Evolutionary conservation across 2,113 vertebrate species (phyloP).

Genomic region (Callionymus lyra): DNA sequence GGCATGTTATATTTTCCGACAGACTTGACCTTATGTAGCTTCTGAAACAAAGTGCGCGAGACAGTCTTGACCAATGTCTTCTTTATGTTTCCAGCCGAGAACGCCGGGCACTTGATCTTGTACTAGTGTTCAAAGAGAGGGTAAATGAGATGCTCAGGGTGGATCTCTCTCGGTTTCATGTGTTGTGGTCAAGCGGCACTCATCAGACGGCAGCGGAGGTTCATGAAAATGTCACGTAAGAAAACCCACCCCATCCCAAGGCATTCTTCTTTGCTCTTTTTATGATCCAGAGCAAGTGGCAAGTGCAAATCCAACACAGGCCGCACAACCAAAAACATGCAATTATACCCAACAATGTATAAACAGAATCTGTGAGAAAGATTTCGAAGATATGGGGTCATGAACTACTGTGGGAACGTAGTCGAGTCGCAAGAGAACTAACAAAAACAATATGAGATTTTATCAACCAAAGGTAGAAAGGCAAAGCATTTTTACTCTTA

Average conservation of each 20-base stretch:
- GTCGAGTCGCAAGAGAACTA: conserved; percentile 6
- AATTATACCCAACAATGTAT: conserved; percentile 44
- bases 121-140: conserved; percentile 6
- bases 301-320: conserved; percentile 48
- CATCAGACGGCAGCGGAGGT: conserved; percentile 33
- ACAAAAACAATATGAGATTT: too few species aligned
- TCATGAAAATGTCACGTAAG: conserved; percentile 29
- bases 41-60: too few species aligned
- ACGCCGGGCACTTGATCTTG: too few species aligned
- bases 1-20: too few species aligned
- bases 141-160: conserved; percentile 42
- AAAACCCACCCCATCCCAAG: conserved; percentile 24
- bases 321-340: conserved; percentile 30
- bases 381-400: conserved; percentile 21
- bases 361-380: conserved; percentile 15
- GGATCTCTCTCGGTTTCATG: conserved; percentile 43
- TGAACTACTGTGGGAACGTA: conserved; percentile 23
- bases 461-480: conserved; percentile 5
- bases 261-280: background rate
- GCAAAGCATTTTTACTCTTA: too few species aligned
- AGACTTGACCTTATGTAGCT: too few species aligned
- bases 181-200: conserved; percentile 46
- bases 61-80: too few species aligned
- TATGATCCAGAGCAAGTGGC: conserved; percentile 22
- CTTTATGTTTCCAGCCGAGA: too few species aligned